Base-by-base conservation (phyloP, 2,888 invertebrate genomes). In the Folsomia candida region DNA sequence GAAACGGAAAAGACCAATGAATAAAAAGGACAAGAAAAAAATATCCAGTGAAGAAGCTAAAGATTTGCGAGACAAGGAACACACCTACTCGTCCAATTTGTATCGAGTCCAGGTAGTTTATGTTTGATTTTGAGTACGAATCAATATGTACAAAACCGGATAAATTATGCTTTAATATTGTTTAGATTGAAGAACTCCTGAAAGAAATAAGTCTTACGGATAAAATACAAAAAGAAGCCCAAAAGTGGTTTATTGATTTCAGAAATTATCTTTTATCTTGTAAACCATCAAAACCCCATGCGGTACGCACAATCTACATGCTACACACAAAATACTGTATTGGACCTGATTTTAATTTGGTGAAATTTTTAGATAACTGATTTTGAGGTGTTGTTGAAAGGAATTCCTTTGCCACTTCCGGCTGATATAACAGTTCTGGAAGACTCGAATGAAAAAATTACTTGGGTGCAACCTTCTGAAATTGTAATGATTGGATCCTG, bases 161-260 rank as follows among this genome's bases (percentile, higher is more conserved):
- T n/a, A n/a, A n/a, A n/a, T n/a, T n/a, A n/a, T n/a, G n/a, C n/a
- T n/a, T n/a, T n/a, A n/a, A n/a, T n/a, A n/a, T n/a, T n/a, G n/a
- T n/a, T 28, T 47, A 79, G 74, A 72, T 77, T 26, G 67, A 75
- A 61, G 79, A 75, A 26, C 71, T 79, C 3, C 60, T 79, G 54
- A 22, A 70, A 18, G 79, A 79, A 51, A 51, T 74, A 6, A 54
- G 29, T n/a, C 47, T 77, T 11, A 54, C 69, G 0, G 51, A 65
- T 20, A 74, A 61, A 29, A 22, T n/a, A 27, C 61, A 67, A 26
- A 58, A 37, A 9, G 65, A 67, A 24, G 69, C 76, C 11, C 60
- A 68, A 20, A 69, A 24, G 2, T 79, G 79, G 79, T 22, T 76
- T 9, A 58, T 69, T 9, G 51, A 68, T 9, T 76, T 79, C 22